Evolutionary conservation across 2,888 invertebrate genomes (phyloP).

Genomic region (Oligia latruncula): DNA sequence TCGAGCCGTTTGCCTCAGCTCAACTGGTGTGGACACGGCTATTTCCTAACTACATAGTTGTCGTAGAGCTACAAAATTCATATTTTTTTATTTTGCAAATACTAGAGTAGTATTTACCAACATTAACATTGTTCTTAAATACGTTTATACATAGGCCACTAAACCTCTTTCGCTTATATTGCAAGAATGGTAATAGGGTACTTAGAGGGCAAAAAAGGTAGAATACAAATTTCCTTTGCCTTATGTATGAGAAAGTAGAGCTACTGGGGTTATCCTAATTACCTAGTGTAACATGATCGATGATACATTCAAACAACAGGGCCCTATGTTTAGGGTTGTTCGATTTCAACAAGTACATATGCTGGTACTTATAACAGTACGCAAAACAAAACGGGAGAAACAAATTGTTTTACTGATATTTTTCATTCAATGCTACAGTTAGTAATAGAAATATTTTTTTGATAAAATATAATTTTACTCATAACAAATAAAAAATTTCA

Average conservation of each 20-base stretch:
- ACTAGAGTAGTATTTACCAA: slow-evolving; percentile 24
- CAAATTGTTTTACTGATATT: slow-evolving; percentile 8
- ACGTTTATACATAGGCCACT: background rate
- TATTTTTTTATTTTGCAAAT: background rate
- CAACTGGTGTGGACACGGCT: background rate
- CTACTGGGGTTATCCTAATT: slow-evolving; percentile 21
- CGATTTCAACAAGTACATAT: slow-evolving; percentile 12
- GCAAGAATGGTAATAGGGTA: background rate
- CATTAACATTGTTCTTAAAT: slow-evolving; percentile 7
- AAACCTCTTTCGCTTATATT: background rate
- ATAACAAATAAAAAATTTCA: slow-evolving; percentile 23
- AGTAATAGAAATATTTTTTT: background rate
- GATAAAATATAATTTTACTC: background rate
- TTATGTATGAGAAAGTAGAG: background rate
- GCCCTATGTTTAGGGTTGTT: slow-evolving; percentile 35
- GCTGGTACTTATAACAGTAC: slow-evolving; percentile 54
- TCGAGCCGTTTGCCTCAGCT: background rate
- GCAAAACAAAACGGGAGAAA: slow-evolving; percentile 11
- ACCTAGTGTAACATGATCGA: slow-evolving; percentile 37
- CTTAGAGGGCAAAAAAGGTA: background rate
- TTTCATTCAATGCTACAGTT: slow-evolving; percentile 26
- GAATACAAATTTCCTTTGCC: slow-evolving; percentile 12
- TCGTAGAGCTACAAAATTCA: slow-evolving; percentile 5
- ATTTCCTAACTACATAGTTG: background rate
- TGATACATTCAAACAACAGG: slow-evolving; percentile 39